Base-by-base conservation (phyloP, 2,113 vertebrate genomes). In the Chaetodon auriga region DNA sequence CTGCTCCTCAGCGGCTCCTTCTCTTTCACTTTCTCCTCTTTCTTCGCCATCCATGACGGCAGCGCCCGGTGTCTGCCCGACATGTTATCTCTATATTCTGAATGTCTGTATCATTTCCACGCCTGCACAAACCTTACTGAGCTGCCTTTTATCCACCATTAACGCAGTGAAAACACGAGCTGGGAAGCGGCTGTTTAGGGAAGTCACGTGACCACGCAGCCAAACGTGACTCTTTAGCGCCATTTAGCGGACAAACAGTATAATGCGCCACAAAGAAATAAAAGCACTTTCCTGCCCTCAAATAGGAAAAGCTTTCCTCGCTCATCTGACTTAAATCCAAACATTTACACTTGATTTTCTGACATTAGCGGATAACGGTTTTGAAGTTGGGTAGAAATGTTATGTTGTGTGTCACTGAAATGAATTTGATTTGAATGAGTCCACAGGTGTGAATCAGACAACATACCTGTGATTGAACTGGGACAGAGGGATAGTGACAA, bases 1-100 rank as follows among this genome's bases (percentile, higher is more conserved):
- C 2, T 68, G n/a, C 65, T 89, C 66, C 55, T 89, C 65, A 73
- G 23, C 23, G 63, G 75, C 73, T 86, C 14, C 5, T 79, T 91
- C 18, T 77, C 55, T 7, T 58, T 90, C 35, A 3, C 46, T 53
- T 62, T 48, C 46, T 48, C n/a, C 0, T 75, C 48, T n/a, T 82
- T 80, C 21, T 81, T 79, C 23, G 54, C n/a, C 94, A 95, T 96
- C 95, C 95, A 96, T 2, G 83, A 7, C 30, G 95, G 95, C 64
- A 96, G 87, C 30, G 78, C 60, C 57, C 95, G 83, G 15, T 11
- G 90, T 16, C 68, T 91, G 2, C 73, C 85, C 3, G 88, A 60
- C 95, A 95, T 95, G 5, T 2, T 23, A 16, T 1, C 7, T 38
- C 25, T 30, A 3, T 6, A 1, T 46, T 0, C 21, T 5, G 15